Evolutionary conservation across 2,113 vertebrate species (phyloP).

Genomic region (Chloropsis hardwickii): DNA sequence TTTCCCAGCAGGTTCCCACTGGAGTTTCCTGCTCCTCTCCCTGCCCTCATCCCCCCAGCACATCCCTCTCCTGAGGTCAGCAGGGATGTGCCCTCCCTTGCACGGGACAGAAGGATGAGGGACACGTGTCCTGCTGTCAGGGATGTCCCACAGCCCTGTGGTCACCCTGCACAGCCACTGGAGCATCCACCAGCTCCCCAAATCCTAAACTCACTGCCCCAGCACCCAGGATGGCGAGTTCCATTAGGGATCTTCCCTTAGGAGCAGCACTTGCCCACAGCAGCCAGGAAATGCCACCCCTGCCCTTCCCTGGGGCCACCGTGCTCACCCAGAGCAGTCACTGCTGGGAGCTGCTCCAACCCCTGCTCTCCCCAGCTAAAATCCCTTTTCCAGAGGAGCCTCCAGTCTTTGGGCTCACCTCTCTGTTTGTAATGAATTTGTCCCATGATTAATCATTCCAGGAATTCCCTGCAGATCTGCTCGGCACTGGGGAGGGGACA

Average conservation of each 20-base stretch:
- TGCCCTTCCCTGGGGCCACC: background rate
- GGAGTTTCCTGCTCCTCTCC: background rate
- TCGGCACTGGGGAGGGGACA: background rate
- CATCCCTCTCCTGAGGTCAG: background rate
- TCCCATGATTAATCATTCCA: background rate
- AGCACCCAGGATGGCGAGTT: rapidly evolving
- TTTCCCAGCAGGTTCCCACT: background rate
- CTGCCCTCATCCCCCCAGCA: background rate
- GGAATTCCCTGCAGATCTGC: background rate
- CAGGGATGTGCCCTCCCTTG: background rate
- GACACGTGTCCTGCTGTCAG: background rate
- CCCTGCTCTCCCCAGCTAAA: background rate
- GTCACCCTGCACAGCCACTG: background rate
- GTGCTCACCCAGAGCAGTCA: background rate
- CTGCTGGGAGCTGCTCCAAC: background rate
- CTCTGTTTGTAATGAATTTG: background rate
- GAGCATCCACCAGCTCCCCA: background rate
- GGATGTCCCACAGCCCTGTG: background rate
- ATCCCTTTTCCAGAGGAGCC: background rate
- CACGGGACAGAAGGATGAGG: rapidly evolving
- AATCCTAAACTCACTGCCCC: background rate
- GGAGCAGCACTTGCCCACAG: background rate
- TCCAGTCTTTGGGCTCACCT: background rate
- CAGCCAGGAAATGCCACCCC: background rate
- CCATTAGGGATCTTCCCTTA: background rate